Percentiles rank a stretch among this genome's conserved stretches.
Evolutionary conservation across 2,888 invertebrate genomes (phyloP).

Genomic region (Clepsis dumicolana): DNA sequence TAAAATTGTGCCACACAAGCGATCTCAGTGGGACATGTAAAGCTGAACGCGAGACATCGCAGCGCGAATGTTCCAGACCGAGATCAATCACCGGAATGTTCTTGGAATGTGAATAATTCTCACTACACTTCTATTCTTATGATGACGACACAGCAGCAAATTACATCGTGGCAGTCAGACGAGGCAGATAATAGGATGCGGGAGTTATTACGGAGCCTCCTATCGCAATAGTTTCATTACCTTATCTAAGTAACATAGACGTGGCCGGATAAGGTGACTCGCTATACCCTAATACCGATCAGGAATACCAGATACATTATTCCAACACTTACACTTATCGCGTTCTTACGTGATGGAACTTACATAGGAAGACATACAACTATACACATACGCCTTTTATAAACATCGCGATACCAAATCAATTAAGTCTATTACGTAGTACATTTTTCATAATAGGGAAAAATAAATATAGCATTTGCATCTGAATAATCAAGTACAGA

Average conservation of each 20-base stretch:
- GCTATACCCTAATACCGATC: constrained; percentile 71
- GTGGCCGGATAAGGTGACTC: constrained; percentile 77
- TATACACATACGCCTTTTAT: constrained; percentile 71
- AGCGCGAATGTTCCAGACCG: constrained; percentile 50
- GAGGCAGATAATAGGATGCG: constrained; percentile 65
- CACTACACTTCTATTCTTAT: constrained; percentile 68
- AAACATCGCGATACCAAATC: constrained; percentile 61
- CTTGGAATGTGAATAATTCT: constrained; percentile 50
- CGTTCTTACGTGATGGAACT: constrained; percentile 72
- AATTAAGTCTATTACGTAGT: constrained; percentile 52
- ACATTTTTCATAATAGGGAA: constrained; percentile 47
- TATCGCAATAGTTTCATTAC: constrained; percentile 67
- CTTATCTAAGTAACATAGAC: constrained; percentile 69
- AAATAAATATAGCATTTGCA: constrained; percentile 48
- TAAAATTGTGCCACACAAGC: constrained; percentile 83
- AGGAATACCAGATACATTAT: constrained; percentile 59
- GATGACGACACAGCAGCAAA: constrained; percentile 67
- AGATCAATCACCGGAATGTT: constrained; percentile 28
- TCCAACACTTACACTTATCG: constrained; percentile 66
- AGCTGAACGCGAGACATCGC: constrained; percentile 63
- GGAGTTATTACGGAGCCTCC: constrained; percentile 66
- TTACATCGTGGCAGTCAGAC: constrained; percentile 65
- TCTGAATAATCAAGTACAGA: constrained; percentile 32
- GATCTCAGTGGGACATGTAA: constrained; percentile 70
- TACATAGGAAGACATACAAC: constrained; percentile 84